A percentile compares a stretch with the other conserved stretches of the same genome.
Evolutionary conservation across 2,113 vertebrate genomes (phyloP).

Genomic region (Lates calcarifer): DNA sequence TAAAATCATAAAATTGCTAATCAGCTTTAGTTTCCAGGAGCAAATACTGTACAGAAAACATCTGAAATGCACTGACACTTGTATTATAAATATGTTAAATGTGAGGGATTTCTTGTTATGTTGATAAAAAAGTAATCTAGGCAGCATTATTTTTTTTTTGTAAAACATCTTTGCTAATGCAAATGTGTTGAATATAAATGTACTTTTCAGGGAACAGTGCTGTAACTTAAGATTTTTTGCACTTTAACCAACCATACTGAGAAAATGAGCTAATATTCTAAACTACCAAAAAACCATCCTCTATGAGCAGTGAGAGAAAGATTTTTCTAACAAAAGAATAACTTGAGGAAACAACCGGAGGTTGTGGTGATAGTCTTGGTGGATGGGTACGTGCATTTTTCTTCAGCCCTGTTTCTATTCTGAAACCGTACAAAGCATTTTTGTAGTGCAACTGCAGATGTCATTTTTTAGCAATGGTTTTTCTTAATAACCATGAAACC

Average conservation of each 20-base stretch:
- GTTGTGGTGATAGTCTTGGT: neutral
- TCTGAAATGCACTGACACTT: too few species aligned
- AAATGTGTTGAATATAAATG: neutral
- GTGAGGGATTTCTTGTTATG: too few species aligned
- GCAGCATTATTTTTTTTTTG: neutral
- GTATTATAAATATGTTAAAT: too few species aligned
- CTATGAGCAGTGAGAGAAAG: neutral
- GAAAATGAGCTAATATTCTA: neutral
- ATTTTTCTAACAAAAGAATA: neutral
- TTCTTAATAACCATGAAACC: slow-evolving; percentile 45
- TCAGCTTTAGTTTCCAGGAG: neutral
- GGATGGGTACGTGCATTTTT: neutral
- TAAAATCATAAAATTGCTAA: neutral
- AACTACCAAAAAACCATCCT: neutral
- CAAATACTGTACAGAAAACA: neutral
- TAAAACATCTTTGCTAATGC: neutral
- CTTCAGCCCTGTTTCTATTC: slow-evolving; percentile 14
- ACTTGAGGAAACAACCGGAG: neutral
- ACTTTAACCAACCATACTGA: neutral
- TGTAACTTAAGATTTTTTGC: neutral
- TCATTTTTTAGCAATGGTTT: slow-evolving; percentile 35
- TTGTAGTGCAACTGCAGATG: slow-evolving; percentile 20
- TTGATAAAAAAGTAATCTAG: neutral
- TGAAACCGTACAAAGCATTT: slow-evolving; percentile 14
- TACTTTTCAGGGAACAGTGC: neutral